Conservation (phyloP, 2,888 invertebrate genomes). For the Drosophila nr. fundita region DNA sequence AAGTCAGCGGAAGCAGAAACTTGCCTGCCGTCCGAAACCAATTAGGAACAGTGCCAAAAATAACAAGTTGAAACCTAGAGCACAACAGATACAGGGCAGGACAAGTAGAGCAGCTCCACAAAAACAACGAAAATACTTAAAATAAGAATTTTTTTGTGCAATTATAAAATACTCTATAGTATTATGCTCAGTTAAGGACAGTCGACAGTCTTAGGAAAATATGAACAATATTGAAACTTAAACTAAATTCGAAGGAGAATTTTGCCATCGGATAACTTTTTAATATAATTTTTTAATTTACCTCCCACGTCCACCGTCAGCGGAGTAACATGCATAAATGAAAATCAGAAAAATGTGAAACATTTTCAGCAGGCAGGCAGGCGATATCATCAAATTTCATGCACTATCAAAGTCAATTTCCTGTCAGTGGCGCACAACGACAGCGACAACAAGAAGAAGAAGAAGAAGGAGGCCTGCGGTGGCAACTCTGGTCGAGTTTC, state of each 20-base stretch:
- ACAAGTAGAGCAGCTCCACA: not conserved
- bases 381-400: conserved; percentile 78
- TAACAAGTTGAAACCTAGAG: conserved; percentile 22
- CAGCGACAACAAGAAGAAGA: not conserved
- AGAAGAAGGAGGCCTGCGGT: conserved; percentile 9
- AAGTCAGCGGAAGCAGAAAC: conserved; percentile 36
- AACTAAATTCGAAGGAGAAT: not conserved
- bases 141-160: not conserved
- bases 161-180: not conserved
- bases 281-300: not conserved
- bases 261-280: not conserved
- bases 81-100: not conserved
- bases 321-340: conserved; percentile 23
- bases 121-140: not conserved
- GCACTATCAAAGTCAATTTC: conserved; percentile 81
- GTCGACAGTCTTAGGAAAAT: too few species aligned
- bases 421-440: conserved; percentile 43
- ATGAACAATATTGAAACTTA: not conserved
- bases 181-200: too few species aligned
- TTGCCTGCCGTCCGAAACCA: conserved; percentile 50
- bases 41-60: conserved; percentile 74
- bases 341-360: conserved; percentile 55
- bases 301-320: not conserved
- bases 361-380: conserved; percentile 46
- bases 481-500: conserved; percentile 28